A percentile compares a stretch with the other conserved stretches of the same genome.
Conservation (phyloP, 1,140 invertebrate genomes). For the Plectus sambesii region DNA sequence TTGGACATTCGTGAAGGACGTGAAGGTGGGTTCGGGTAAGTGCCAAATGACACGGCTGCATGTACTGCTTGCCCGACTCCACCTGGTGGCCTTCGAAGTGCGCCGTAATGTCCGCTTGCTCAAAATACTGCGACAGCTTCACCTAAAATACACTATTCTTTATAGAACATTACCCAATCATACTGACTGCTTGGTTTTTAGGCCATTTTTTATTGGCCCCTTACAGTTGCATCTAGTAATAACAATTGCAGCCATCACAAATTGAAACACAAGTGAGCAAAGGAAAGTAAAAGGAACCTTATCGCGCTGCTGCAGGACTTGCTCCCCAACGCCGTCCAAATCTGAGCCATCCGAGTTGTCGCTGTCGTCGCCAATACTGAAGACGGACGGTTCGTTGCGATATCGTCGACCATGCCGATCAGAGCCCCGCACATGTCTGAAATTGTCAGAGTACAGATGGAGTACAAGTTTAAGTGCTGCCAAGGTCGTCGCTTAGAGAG, state of each 20-base stretch:
- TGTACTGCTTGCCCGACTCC: constrained; percentile 53
- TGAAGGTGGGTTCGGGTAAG: constrained; percentile 77
- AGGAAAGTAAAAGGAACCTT: constrained; percentile 20
- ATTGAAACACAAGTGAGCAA: too few species aligned
- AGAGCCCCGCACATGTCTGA: constrained; percentile 65
- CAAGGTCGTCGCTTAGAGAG: too few species aligned
- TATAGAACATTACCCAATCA: too few species aligned
- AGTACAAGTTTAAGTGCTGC: too few species aligned
- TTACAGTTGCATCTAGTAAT: too few species aligned
- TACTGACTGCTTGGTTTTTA: too few species aligned
- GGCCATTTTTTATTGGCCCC: too few species aligned
- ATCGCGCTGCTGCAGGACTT: too few species aligned
- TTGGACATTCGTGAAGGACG: constrained; percentile 67
- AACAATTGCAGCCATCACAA: too few species aligned
- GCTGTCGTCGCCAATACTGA: constrained; percentile 88
- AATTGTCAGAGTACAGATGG: too few species aligned
- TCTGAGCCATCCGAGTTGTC: constrained; percentile 58
- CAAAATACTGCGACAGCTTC: constrained; percentile 47
- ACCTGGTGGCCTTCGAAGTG: constrained; percentile 82
- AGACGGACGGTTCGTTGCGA: constrained; percentile 76
- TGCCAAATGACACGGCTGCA: constrained; percentile 61
- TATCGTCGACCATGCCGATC: constrained; percentile 75
- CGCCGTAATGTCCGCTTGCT: constrained; percentile 68
- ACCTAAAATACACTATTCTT: too few species aligned
- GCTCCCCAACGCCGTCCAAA: constrained; percentile 52